A percentile compares a stretch with the other conserved stretches of the same genome.
phyloP scores from a whole-genome alignment of 2,797 vertebrate genomes.

The Meda fulgida region DNA sequence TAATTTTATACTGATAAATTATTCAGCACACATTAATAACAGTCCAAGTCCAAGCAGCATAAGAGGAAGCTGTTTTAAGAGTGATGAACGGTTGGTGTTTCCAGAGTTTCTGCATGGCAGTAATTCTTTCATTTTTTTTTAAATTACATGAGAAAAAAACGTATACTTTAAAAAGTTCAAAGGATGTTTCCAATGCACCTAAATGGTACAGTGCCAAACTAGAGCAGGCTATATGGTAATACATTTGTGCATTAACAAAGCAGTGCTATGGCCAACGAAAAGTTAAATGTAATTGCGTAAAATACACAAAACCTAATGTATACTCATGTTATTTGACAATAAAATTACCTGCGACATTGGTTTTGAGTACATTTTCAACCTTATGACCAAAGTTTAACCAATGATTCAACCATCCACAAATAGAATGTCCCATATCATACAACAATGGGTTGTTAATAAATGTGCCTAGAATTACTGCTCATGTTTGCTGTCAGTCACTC shows the following conservation, averaged over 20 bases:
- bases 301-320: no score
- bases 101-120: constrained; percentile 67
- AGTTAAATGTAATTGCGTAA: not conserved
- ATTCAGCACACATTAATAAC: constrained; percentile 86
- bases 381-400: not conserved
- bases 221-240: not conserved
- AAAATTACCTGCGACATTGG: not conserved
- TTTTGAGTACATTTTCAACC: not conserved
- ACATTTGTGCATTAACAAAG: constrained; percentile 11
- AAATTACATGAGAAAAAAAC: not conserved
- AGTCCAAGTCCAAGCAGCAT: constrained; percentile 72
- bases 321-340: not conserved
- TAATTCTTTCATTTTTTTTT: constrained; percentile 21
- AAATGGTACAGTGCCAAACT: not conserved
- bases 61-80: constrained; percentile 77
- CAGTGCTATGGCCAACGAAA: not conserved
- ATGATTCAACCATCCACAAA: not conserved
- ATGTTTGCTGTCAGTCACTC: constrained; percentile 28
- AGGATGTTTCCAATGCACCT: not conserved
- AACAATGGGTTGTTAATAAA: not conserved
- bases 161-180: constrained; percentile 16
- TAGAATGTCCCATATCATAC: not conserved
- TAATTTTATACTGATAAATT: constrained; percentile 86
- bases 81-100: constrained; percentile 76
- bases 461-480: not conserved